Base-by-base conservation (phyloP, 2,113 vertebrate species). In the Greenwoodochromis staneri region DNA sequence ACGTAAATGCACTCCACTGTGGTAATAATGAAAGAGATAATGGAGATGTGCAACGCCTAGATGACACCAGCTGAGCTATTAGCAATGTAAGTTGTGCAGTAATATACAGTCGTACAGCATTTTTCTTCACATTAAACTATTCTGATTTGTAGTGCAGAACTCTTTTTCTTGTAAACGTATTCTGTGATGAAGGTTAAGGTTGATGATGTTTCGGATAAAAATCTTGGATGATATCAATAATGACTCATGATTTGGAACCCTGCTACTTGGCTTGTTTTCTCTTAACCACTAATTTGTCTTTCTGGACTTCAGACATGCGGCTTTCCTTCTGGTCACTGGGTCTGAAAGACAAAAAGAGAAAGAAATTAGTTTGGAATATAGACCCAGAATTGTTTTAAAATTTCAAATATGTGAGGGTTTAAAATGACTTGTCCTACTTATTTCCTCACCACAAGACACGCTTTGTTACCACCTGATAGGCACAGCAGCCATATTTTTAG, bases 301-400 rank as follows among this genome's bases (percentile, higher is more conserved):
- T 83, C 53, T 83, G 73, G 80, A 80, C 69, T 71, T 93, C 47
- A 83, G 31, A 71, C 36, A 53, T n/a, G 87, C 45, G 53, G 69
- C 53, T 82, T 91, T 83, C 80, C 66, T 89, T 78, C 87, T 84
- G 84, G 90, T 90, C 54, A 38, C 84, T 87, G 91, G 89, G 42
- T 91, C 94, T 95, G 93, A 88, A 80, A 90, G 29, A 83, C 51
- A 87, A 29, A 82, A 4, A 53, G 4, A 71, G 9, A 38, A 36
- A 80, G 4, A 29, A n/a, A 80, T 90, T 59, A 85, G 49, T 73
- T 29, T 83, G 17, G 9, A 57, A 17, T 42, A 6, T 11, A 7
- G 19, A 87, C 10, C 11, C 40, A 82, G 11, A 42, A 36, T 29
- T 42, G 4, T 27, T 47, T 76, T 29, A 5, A 83, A 61, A 88